phyloP scores from a whole-genome alignment of 2,888 invertebrate genomes.

The Chesias legatella region DNA sequence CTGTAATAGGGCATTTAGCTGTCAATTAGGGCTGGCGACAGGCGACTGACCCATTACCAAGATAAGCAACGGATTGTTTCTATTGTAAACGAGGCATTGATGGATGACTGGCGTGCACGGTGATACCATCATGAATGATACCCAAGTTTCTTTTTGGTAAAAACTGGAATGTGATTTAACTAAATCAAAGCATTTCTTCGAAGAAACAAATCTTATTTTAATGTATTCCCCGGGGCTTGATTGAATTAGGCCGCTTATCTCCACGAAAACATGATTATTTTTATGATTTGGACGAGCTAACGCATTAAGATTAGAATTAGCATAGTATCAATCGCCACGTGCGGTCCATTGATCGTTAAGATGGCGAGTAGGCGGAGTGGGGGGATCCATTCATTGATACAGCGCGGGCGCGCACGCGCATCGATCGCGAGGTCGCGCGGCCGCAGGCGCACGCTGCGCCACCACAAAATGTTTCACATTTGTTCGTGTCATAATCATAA shows the following conservation, averaged over 20 bases:
- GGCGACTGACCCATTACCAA: conserved; percentile 22
- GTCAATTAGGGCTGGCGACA: conserved; percentile 56
- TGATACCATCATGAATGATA: conserved; percentile 19
- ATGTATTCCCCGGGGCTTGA: too few relatives aligned
- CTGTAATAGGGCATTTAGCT: conserved; percentile 62
- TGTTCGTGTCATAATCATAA: conserved; percentile 52
- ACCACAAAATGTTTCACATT: conserved; percentile 48
- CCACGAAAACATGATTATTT: conserved; percentile 9
- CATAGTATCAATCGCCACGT: conserved; percentile 62
- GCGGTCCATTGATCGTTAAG: conserved; percentile 64
- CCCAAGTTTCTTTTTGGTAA: too few relatives aligned
- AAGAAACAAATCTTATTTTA: background rate
- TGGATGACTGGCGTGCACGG: conserved; percentile 14
- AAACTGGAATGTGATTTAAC: too few relatives aligned
- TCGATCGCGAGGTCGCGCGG: conserved; percentile 47
- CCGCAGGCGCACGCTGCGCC: conserved; percentile 35
- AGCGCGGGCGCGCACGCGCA: conserved; percentile 65
- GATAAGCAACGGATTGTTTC: conserved; percentile 32
- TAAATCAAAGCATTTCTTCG: too few relatives aligned
- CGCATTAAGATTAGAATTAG: conserved; percentile 33
- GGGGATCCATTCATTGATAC: conserved; percentile 68
- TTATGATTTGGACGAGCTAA: conserved; percentile 14
- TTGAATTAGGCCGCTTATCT: conserved; percentile 1
- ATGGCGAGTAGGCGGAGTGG: conserved; percentile 43
- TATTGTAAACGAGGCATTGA: conserved; percentile 33